These are phyloP conservation scores for Pachymerium ferrugineum DNA, from an alignment of 2,888 invertebrate species.

Conservation along the genomic window DNA sequence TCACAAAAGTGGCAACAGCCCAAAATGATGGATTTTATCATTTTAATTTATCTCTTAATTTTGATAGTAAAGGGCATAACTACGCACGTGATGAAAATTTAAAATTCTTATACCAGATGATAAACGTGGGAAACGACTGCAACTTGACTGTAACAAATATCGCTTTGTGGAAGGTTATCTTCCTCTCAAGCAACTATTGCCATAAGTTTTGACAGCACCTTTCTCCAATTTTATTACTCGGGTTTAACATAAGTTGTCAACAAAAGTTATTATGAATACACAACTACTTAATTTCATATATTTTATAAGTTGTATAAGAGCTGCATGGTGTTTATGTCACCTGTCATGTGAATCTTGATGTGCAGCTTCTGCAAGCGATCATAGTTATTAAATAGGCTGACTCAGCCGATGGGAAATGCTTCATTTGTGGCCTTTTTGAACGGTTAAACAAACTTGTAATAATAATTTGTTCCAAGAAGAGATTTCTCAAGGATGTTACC, in stretches of 20 bases:
- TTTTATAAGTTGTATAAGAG: background rate
- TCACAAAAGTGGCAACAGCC: no score
- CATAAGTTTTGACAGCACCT: background rate
- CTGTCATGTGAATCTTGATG: background rate
- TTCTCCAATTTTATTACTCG: background rate
- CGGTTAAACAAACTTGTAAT: background rate
- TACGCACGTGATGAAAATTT: no score
- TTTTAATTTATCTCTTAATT: no score
- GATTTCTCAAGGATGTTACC: background rate
- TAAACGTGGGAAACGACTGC: no score
- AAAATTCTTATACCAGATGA: no score
- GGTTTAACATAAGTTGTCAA: background rate
- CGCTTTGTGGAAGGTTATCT: background rate
- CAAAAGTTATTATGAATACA: background rate
- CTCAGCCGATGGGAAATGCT: background rate
- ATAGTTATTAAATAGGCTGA: background rate
- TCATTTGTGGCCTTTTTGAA: background rate
- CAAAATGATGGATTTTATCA: no score
- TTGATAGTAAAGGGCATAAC: no score
- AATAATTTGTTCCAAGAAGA: background rate
- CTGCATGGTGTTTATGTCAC: background rate
- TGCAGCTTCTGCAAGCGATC: background rate
- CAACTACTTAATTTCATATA: constrained; percentile 1
- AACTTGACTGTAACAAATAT: background rate
- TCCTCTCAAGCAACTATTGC: background rate